Evolutionary conservation across 2,113 vertebrate species (phyloP).

Genomic region (Daubentonia madagascariensis): DNA sequence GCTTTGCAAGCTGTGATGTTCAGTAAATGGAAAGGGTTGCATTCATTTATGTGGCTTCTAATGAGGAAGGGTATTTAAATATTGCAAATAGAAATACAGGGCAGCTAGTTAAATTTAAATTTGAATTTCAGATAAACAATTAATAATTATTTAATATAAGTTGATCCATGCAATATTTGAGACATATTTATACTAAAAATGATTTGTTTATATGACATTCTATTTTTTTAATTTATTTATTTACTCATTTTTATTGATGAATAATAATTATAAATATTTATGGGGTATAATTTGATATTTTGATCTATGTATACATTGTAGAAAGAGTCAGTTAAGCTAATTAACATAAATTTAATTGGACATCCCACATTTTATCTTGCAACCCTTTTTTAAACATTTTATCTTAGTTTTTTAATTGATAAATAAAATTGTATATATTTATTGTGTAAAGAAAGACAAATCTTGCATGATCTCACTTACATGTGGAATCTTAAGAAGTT

Average conservation of each 20-base stretch:
- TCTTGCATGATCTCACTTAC: not conserved
- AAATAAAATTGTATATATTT: not conserved
- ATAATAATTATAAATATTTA: not conserved
- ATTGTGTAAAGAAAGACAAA: not conserved
- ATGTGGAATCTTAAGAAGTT: not conserved
- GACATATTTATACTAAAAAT: not conserved
- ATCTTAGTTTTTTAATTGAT: not conserved
- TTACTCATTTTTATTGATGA: not conserved
- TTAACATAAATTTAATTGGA: not conserved
- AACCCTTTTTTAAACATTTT: not conserved
- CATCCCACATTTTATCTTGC: not conserved
- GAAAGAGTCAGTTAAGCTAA: not conserved
- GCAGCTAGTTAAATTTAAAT: not conserved
- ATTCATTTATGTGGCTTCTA: not conserved
- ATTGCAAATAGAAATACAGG: not conserved
- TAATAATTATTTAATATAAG: not conserved
- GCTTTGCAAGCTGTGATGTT: not conserved
- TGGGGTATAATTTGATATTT: not conserved
- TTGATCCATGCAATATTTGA: not conserved
- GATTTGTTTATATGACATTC: not conserved
- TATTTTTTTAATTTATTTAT: not conserved
- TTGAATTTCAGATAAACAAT: constrained; percentile 24
- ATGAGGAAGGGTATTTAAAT: not conserved
- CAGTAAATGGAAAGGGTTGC: not conserved
- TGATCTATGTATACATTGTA: not conserved